phyloP scores from a whole-genome alignment of 2,113 vertebrate species.

The Furnarius figulus region DNA sequence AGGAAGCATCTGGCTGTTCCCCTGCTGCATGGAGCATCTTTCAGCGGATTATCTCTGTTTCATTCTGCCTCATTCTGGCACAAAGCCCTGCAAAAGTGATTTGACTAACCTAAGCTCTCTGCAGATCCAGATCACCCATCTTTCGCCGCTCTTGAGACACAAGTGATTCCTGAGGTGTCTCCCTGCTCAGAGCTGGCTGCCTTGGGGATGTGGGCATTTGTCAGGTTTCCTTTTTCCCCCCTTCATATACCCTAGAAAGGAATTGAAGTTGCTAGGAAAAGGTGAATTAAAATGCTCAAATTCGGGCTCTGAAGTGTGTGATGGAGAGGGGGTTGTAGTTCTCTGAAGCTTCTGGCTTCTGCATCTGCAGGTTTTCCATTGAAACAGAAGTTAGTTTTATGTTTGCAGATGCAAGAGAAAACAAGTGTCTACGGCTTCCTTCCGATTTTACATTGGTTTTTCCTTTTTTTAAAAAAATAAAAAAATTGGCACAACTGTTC shows the following conservation, averaged over 20 bases:
- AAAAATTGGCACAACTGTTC: not conserved
- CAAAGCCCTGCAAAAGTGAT: slow-evolving; percentile 23
- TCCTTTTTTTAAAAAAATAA: not conserved
- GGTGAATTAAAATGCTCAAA: not conserved
- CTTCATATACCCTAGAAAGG: not conserved
- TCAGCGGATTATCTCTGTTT: not conserved
- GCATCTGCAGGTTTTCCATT: not conserved
- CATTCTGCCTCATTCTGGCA: not conserved
- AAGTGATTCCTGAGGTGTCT: not conserved
- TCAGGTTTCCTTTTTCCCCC: not conserved
- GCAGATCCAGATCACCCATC: not conserved
- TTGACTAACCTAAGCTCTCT: not conserved
- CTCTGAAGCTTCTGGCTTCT: not conserved
- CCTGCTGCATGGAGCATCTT: not conserved
- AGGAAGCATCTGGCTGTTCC: slow-evolving; percentile 38
- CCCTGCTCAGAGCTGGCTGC: not conserved
- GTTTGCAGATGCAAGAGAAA: not conserved
- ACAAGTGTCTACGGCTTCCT: not conserved
- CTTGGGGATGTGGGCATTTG: fast-evolving
- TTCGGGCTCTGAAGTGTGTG: not conserved
- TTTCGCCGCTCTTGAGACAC: fast-evolving
- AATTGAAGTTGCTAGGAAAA: not conserved
- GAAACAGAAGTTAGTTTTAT: not conserved
- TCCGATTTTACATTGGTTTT: not conserved
- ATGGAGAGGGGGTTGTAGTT: not conserved